A percentile compares a stretch with the other conserved stretches of the same genome.
These are phyloP conservation scores for Acholoe squamosa DNA, from an alignment of 2,888 invertebrate species.

Conservation along the genomic window DNA sequence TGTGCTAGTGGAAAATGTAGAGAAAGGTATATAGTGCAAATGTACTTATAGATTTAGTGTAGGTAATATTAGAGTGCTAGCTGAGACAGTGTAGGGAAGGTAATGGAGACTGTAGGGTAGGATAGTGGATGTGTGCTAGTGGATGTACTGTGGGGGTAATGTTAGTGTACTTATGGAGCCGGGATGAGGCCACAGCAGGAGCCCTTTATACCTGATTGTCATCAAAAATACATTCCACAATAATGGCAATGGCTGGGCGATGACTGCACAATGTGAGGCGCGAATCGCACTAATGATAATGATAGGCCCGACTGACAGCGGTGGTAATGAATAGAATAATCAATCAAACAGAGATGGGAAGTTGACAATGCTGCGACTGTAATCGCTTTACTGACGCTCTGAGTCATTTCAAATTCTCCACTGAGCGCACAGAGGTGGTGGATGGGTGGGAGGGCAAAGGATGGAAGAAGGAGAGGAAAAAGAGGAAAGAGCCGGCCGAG, in stretches of 20 bases:
- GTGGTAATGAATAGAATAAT: slow-evolving; percentile 53
- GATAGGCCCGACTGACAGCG: slow-evolving; percentile 48
- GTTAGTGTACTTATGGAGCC: not conserved
- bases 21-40: not conserved
- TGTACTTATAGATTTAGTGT: not conserved
- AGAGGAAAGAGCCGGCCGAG: slow-evolving; percentile 4
- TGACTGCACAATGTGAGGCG: slow-evolving; percentile 26
- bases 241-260: slow-evolving; percentile 33
- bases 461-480: not conserved
- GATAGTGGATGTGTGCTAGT: not conserved
- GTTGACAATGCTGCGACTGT: slow-evolving; percentile 55
- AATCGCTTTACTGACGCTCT: slow-evolving; percentile 60
- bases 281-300: slow-evolving; percentile 58
- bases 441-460: not conserved
- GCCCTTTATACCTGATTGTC: not conserved
- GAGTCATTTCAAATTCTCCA: slow-evolving; percentile 60
- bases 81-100: too few species aligned
- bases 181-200: not conserved
- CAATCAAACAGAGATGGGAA: slow-evolving; percentile 48
- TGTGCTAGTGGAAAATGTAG: too few species aligned
- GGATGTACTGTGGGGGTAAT: not conserved
- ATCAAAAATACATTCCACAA: slow-evolving; percentile 26
- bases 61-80: not conserved
- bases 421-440: not conserved
- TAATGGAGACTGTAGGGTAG: not conserved